phyloP scores from a whole-genome alignment of 37 sponge, comb jelly and placozoan species.

The Axinella damicornis region DNA sequence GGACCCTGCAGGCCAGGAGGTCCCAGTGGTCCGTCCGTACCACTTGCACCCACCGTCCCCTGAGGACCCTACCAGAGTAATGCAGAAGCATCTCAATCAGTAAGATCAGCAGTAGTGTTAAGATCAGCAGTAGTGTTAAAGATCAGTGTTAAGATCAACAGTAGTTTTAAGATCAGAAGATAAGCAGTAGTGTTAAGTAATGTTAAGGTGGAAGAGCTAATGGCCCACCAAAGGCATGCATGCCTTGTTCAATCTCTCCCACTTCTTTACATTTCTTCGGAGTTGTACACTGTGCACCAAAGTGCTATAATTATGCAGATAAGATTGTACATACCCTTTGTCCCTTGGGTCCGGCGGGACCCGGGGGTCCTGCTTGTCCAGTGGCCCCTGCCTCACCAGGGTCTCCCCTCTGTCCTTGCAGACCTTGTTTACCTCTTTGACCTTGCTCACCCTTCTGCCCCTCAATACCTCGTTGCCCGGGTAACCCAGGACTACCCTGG shows the following conservation, averaged over 20 bases:
- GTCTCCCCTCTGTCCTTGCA: slow-evolving; percentile 52
- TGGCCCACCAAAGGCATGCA: no score
- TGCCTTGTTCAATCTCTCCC: no score
- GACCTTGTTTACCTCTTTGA: slow-evolving; percentile 51
- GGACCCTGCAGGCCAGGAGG: slow-evolving; percentile 69
- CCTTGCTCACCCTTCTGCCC: slow-evolving; percentile 82
- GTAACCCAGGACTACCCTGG: slow-evolving; percentile 60
- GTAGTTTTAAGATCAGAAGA: no score
- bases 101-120: no score
- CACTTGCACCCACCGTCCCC: slow-evolving; percentile 51
- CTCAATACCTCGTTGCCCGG: slow-evolving; percentile 45
- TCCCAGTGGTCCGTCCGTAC: slow-evolving; percentile 53
- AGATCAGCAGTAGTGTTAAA: no score
- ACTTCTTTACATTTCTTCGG: no score
- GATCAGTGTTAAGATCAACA: no score
- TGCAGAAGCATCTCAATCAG: no score
- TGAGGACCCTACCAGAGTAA: slow-evolving; percentile 20
- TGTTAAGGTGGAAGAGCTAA: no score
- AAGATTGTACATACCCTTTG: slow-evolving; percentile 17
- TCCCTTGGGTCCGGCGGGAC: slow-evolving; percentile 67
- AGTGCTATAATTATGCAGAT: no score
- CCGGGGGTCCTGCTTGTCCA: slow-evolving; percentile 57
- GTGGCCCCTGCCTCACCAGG: slow-evolving; percentile 52
- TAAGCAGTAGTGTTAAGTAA: no score
- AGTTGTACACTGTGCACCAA: no score